Evolutionary conservation across 2,888 invertebrate species (phyloP), one percentile per base, ranked within the genome.

Genomic region (Sesamia inferens): DNA sequence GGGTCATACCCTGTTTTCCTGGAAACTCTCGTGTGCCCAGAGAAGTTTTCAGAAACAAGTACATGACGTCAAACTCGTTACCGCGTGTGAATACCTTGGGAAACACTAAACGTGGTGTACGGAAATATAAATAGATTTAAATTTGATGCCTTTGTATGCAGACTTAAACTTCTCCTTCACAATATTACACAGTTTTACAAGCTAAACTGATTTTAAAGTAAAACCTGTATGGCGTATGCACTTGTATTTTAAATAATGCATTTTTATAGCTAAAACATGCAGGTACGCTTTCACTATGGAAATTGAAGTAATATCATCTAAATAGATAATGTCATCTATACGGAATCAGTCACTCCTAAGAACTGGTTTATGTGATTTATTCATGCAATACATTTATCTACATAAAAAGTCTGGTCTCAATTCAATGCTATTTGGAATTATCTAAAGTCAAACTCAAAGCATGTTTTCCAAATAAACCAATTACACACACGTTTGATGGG

Each of bases 1-100:
- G 69, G 71, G 73, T 80, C 71, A 68, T 70, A 67, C 62, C 47
- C 48, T 55, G 54, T 39, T 76, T 67, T 55, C 55, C 54, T 44
- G 44, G 44, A 64, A 83, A 59, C 51, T 67, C 59, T 61, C 5
- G n/a, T 57, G 71, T 69, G 67, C 51, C 65, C 64, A 61, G 44
- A 39, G 47, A 78, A 78, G 70, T 84, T 83, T 68, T 13, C 63
- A 74, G 64, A 66, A 84, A 83, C 81, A 78, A 78, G 78, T 74
- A 51, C 57, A 68, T 71, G 71, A 68, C 76, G 76, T 78, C 71
- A 76, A 72, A 76, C 68, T 76, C 54, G 59, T 77, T 68, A 66
- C 59, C 57, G 10, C 39, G 13, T 44, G 48, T 59, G 22, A 78
- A 73, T 70, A 71, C 65, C 68, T 59, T 31, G 42, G 55, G 44